Evolutionary conservation across 1,140 invertebrate genomes (phyloP), one percentile per base, ranked within the genome.

Genomic region (Rhizoglyphus robini): DNA sequence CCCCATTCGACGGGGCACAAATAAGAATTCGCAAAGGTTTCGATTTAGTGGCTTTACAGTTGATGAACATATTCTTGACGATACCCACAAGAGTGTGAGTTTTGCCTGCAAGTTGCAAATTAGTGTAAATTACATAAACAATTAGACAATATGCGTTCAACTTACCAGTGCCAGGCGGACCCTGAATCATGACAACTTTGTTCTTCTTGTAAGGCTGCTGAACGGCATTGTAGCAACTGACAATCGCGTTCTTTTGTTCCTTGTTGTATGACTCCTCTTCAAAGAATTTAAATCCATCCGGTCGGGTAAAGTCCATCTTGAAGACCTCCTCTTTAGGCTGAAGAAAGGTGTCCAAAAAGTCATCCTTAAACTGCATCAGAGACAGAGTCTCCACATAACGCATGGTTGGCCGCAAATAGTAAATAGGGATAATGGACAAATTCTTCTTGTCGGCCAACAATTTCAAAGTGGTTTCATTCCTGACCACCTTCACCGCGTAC

Each of bases 1-100:
- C 88, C 4, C 84, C 84, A 77, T 91, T 90, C 0, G 87, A 89
- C 30, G 87, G 88, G 1, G 88, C 84, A 72, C 85, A 86, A 18
- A 91, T 76, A 15, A 90, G 76, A 49, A 90, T 83, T 58, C 76
- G 77, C n/a, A 70, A 70, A 3, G 67, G 66, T 8, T 65, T 38
- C 15, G 70, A 72, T 66, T 71, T 70, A 49, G 46, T 23, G 23
- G 31, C 15, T 23, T 34, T n/a, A 25, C 64, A 63, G 41, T 51
- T 13, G 4, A 38, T 2, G 29, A 75, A 68, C 36, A 86, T 77
- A 70, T 85, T 80, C 0, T 81, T 74, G 0, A 86, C 76, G 1
- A 87, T 75, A 68, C 83, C 84, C 0, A 81, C 75, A 38, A 88
- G 83, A 0, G 86, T 81, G 67, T 79, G 77, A 0, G 86, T 83